These are phyloP conservation scores for Acanthurus leucopareius DNA, from an alignment of 2,797 vertebrate genomes.

Conservation along the genomic window DNA sequence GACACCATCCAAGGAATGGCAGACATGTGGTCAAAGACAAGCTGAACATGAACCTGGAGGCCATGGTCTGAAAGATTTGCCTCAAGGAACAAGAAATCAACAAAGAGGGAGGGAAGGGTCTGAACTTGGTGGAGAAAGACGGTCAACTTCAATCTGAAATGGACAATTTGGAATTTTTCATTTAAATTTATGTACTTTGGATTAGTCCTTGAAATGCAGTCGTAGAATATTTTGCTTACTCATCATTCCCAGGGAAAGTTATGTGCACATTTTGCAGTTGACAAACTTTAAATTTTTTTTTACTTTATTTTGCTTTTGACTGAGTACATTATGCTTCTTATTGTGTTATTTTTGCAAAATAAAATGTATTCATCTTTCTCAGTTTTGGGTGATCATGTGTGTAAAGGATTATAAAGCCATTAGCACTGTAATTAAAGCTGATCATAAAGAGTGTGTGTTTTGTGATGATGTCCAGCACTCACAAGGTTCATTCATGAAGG, in stretches of 20 bases:
- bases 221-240: not conserved
- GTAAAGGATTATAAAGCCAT: not conserved
- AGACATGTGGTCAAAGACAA: conserved; percentile 60
- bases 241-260: no score
- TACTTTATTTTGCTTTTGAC: not conserved
- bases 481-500: not conserved
- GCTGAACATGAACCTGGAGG: conserved; percentile 58
- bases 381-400: not conserved
- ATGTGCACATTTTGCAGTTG: not conserved
- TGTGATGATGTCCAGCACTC: no score
- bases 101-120: conserved; percentile 14
- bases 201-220: not conserved
- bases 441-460: no score
- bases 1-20: conserved; percentile 55
- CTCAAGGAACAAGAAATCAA: conserved; percentile 50
- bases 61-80: conserved; percentile 51
- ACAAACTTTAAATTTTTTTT: not conserved
- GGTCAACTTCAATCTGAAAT: conserved; percentile 12
- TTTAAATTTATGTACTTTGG: conserved; percentile 1
- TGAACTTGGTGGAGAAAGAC: conserved; percentile 21
- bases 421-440: not conserved
- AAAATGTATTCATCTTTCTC: not conserved
- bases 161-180: not conserved
- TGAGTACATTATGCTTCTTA: not conserved
- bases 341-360: not conserved